Percentiles rank a stretch among this genome's conserved stretches.
Conservation (phyloP, 1,140 invertebrate species). For the Trichoplusia ni region DNA sequence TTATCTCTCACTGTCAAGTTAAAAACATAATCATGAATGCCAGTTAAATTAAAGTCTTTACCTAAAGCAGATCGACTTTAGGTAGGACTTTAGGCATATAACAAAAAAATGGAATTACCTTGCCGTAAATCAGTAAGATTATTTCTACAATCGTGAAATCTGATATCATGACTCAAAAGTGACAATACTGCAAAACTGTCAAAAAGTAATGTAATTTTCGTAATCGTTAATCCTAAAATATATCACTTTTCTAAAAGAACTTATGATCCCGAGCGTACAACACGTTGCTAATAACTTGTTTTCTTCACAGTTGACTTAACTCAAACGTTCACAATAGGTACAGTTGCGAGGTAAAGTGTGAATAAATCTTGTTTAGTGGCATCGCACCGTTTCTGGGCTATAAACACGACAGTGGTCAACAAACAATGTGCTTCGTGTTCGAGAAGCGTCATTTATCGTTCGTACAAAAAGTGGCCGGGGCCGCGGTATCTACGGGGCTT, state of each 20-base stretch:
- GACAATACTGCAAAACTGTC: too few species aligned
- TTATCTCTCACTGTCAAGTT: too few species aligned
- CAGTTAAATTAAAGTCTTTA: too few species aligned
- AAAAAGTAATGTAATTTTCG: too few species aligned
- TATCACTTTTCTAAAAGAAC: background rate
- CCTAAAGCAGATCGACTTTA: too few species aligned
- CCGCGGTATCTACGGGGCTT: constrained; percentile 7
- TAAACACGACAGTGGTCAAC: constrained; percentile 51
- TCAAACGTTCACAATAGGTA: constrained; percentile 40
- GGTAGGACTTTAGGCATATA: too few species aligned
- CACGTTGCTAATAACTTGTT: constrained; percentile 26
- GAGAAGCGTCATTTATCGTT: constrained; percentile 54
- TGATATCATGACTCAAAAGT: too few species aligned
- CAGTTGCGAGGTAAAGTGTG: constrained; percentile 29
- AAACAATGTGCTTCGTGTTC: constrained; percentile 48
- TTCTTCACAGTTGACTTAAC: constrained; percentile 39
- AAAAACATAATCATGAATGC: too few species aligned
- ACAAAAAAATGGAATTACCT: too few species aligned
- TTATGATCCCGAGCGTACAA: background rate
- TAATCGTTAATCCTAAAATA: too few species aligned
- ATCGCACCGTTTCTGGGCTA: constrained; percentile 41
- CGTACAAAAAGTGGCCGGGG: constrained; percentile 42
- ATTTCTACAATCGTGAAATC: too few species aligned
- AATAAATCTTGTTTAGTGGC: constrained; percentile 56
- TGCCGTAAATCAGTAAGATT: too few species aligned